Evolutionary conservation across 1,140 invertebrate genomes (phyloP).

Genomic region (Trachymyrmex septentrionalis): DNA sequence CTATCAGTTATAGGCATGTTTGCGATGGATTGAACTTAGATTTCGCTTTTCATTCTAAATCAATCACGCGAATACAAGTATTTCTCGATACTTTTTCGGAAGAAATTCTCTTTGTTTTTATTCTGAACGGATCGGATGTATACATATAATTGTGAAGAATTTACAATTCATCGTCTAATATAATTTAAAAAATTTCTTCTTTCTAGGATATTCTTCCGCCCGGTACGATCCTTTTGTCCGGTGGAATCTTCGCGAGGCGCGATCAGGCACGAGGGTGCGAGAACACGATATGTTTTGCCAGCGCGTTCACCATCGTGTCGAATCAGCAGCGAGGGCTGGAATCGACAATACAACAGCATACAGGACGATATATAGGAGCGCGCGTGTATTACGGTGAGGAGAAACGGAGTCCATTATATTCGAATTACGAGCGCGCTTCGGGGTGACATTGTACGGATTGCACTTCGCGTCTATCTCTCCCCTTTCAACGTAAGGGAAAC

Average conservation of each 20-base stretch:
- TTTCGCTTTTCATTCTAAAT: not conserved
- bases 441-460: slow-evolving; percentile 73
- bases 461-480: slow-evolving; percentile 52
- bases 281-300: slow-evolving; percentile 52
- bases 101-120: not conserved
- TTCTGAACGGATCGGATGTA: not conserved
- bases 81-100: not conserved
- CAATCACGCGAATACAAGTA: not conserved
- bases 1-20: no score
- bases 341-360: slow-evolving; percentile 43
- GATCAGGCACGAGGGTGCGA: slow-evolving; percentile 20
- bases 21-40: not conserved
- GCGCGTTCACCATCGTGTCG: slow-evolving; percentile 61
- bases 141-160: not conserved
- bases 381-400: slow-evolving; percentile 42
- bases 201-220: not conserved
- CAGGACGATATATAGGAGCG: slow-evolving; percentile 22
- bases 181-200: not conserved
- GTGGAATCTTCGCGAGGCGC: slow-evolving; percentile 26
- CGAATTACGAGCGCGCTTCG: slow-evolving; percentile 74
- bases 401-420: slow-evolving; percentile 73
- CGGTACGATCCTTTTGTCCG: slow-evolving; percentile 3
- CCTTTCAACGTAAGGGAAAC: slow-evolving; percentile 40
- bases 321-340: slow-evolving; percentile 60
- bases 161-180: not conserved